Evolutionary conservation across 2,113 vertebrate species (phyloP).

Genomic region (Hypomesus transpacificus): DNA sequence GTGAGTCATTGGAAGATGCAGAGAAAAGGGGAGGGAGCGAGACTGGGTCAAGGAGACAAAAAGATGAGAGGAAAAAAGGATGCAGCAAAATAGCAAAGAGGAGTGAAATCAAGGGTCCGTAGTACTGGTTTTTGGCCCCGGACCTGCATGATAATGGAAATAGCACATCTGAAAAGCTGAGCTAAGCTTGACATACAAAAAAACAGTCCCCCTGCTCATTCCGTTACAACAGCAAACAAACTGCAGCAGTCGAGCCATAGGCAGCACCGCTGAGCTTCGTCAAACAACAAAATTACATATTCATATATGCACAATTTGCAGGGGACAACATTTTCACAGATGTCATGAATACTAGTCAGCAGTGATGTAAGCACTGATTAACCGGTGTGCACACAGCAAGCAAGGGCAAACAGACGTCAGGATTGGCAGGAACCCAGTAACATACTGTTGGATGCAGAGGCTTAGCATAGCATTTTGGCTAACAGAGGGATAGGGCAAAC

Average conservation of each 20-base stretch:
- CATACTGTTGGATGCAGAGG: slow-evolving; percentile 2
- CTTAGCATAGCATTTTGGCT: not conserved
- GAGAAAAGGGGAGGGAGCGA: slow-evolving; percentile 40
- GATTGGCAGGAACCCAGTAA: not conserved
- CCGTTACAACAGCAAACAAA: not conserved
- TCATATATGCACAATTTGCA: slow-evolving; percentile 3
- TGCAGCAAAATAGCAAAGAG: slow-evolving; percentile 4
- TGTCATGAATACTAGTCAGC: slow-evolving; percentile 5
- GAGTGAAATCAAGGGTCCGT: slow-evolving; percentile 3
- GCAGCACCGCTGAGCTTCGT: not conserved
- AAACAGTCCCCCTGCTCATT: not conserved
- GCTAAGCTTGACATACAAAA: not conserved
- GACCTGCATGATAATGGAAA: not conserved
- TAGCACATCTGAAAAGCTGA: not conserved
- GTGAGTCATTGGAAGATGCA: slow-evolving; percentile 67
- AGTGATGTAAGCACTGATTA: slow-evolving; percentile 8
- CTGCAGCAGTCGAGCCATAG: not conserved
- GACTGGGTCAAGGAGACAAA: slow-evolving; percentile 25
- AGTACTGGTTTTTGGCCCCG: not conserved
- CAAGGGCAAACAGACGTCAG: not conserved
- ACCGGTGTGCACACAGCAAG: not conserved
- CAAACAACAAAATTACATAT: slow-evolving; percentile 4
- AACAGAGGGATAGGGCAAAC: not conserved
- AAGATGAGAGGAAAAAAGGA: slow-evolving; percentile 20
- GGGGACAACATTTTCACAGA: slow-evolving; percentile 6